Evolutionary conservation across 1,140 invertebrate species (phyloP).

Genomic region (Drosophila biarmipes): DNA sequence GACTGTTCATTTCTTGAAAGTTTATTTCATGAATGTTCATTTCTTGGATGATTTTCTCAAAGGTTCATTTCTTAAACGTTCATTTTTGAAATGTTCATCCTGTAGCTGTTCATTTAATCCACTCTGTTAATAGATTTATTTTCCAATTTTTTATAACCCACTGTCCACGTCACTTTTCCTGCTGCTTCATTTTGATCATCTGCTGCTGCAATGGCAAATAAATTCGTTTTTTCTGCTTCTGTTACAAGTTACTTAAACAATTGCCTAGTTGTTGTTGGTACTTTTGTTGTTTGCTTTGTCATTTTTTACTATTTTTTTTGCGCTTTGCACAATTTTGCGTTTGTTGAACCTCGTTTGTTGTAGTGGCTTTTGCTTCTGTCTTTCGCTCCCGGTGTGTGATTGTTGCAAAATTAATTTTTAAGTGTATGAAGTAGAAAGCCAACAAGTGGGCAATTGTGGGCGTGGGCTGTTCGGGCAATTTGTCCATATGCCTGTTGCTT

Average conservation of each 20-base stretch:
- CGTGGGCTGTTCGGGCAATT: slow-evolving; percentile 63
- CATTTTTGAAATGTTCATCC: no score
- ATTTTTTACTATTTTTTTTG: slow-evolving; percentile 33
- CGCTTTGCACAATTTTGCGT: slow-evolving; percentile 75
- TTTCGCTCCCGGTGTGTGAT: slow-evolving; percentile 42
- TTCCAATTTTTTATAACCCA: background rate
- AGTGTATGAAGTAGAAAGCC: slow-evolving; percentile 70
- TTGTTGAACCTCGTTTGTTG: slow-evolving; percentile 73
- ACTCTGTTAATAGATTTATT: background rate
- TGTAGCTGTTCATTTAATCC: no score
- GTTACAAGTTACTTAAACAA: slow-evolving; percentile 77
- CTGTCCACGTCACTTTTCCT: slow-evolving; percentile 22
- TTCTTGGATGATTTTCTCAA: no score
- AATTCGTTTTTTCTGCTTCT: slow-evolving; percentile 71
- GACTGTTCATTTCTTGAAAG: background rate
- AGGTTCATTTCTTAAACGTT: no score
- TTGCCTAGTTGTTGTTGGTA: slow-evolving; percentile 45
- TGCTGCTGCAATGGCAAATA: slow-evolving; percentile 68
- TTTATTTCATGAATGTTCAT: no score
- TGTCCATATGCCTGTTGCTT: slow-evolving; percentile 29
- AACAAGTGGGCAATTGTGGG: slow-evolving; percentile 59
- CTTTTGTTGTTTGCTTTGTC: slow-evolving; percentile 38
- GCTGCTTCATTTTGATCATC: slow-evolving; percentile 23
- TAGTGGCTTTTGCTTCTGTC: slow-evolving; percentile 34
- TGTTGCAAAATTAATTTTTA: slow-evolving; percentile 58